Percentiles rank a stretch among this genome's conserved stretches.
Conservation (phyloP, 2,113 vertebrate species). For the Myiagra hebetior region DNA sequence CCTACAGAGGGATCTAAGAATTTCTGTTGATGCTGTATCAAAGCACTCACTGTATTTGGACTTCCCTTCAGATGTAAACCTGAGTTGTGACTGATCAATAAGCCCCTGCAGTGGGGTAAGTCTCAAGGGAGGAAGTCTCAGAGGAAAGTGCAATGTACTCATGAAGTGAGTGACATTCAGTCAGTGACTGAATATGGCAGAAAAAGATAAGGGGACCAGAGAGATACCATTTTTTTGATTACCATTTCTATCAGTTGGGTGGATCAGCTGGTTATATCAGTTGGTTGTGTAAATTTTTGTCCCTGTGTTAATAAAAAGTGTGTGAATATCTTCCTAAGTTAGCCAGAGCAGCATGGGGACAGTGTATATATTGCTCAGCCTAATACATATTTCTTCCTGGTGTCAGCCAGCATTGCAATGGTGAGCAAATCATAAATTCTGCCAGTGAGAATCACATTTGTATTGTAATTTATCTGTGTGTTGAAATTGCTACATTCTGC, state of each 20-base stretch:
- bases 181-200: neutral
- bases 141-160: neutral
- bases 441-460: neutral
- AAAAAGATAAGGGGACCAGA: neutral
- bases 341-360: neutral
- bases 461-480: neutral
- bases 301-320: neutral
- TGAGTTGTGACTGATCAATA: neutral
- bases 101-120: neutral
- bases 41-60: neutral
- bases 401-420: fast-evolving
- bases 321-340: neutral
- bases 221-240: neutral
- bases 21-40: neutral
- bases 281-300: neutral
- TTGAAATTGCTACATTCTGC: neutral
- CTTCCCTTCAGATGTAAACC: neutral
- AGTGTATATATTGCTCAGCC: neutral
- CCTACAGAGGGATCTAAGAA: neutral
- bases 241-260: neutral
- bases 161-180: neutral
- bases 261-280: neutral
- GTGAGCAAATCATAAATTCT: neutral
- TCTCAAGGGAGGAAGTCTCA: neutral
- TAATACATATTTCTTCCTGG: neutral